Percentiles rank a stretch among this genome's conserved stretches.
phyloP scores from a whole-genome alignment of 2,888 invertebrate genomes.

The Melanchra persicariae region DNA sequence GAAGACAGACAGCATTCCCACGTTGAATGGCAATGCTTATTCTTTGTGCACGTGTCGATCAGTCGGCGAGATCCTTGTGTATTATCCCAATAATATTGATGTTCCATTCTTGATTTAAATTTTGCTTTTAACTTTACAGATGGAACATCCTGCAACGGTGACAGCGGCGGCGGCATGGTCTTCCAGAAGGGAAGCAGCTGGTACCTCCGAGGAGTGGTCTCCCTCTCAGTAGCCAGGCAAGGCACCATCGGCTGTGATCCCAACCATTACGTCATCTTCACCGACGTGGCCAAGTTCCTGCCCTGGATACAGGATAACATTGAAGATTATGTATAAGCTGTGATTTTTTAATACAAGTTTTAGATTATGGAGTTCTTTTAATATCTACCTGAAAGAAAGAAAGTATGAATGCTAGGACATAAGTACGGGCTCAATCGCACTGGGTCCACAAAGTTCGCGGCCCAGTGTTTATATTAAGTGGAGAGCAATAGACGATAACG shows the following conservation, averaged over 20 bases:
- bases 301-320: conserved; percentile 88
- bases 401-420: background rate
- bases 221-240: conserved; percentile 90
- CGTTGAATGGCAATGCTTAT: too few relatives aligned
- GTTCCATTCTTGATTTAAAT: too few relatives aligned
- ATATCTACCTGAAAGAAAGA: background rate
- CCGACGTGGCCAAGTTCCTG: conserved; percentile 90
- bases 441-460: too few relatives aligned
- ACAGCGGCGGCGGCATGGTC: conserved; percentile 90
- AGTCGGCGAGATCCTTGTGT: too few relatives aligned
- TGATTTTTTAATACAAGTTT: conserved; percentile 32
- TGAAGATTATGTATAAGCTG: conserved; percentile 61
- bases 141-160: conserved; percentile 90
- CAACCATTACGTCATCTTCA: conserved; percentile 91
- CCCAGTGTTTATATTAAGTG: too few relatives aligned
- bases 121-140: conserved; percentile 75
- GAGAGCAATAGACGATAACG: too few relatives aligned
- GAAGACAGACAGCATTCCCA: too few relatives aligned
- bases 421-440: background rate
- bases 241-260: conserved; percentile 91
- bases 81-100: too few relatives aligned
- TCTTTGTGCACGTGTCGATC: too few relatives aligned
- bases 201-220: conserved; percentile 90
- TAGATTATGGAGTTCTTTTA: background rate
- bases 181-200: conserved; percentile 82